Conservation (phyloP, 2,797 vertebrate species). For the Buceros bicornis region DNA sequence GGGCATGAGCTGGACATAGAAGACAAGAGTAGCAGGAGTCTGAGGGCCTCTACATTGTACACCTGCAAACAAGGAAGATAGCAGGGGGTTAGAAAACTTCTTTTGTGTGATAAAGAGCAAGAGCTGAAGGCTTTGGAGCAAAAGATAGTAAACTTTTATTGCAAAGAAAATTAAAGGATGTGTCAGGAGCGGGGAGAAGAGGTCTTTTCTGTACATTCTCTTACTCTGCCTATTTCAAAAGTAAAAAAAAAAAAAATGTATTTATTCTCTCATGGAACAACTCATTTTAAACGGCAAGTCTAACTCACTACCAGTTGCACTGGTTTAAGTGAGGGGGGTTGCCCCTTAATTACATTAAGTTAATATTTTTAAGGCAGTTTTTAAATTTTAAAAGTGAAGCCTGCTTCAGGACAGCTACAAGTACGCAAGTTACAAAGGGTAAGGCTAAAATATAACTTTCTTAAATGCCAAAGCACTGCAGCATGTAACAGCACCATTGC, state of each 20-base stretch:
- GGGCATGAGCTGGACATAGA: not conserved
- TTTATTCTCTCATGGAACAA: not conserved
- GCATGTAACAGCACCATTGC: not conserved
- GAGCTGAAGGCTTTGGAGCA: conserved; percentile 13
- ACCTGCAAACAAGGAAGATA: not conserved
- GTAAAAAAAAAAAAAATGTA: not conserved
- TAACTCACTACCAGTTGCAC: not conserved
- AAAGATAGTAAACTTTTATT: not conserved
- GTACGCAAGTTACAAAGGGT: not conserved
- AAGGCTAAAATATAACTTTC: conserved; percentile 1
- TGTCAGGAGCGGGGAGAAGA: not conserved
- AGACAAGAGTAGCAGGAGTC: not conserved
- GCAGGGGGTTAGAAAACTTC: not conserved
- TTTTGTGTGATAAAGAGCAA: conserved; percentile 5
- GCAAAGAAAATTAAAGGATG: not conserved
- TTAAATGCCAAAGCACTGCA: not conserved
- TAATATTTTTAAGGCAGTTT: not conserved
- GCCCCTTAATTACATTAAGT: not conserved
- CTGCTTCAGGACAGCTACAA: not conserved
- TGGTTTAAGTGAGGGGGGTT: not conserved
- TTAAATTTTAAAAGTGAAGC: not conserved
- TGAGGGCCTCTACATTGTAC: not conserved
- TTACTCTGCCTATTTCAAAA: not conserved
- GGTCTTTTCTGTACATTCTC: not conserved
- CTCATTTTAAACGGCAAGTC: not conserved